Base-by-base conservation (phyloP, 2,797 vertebrate species). In the Acanthurus tractus region DNA sequence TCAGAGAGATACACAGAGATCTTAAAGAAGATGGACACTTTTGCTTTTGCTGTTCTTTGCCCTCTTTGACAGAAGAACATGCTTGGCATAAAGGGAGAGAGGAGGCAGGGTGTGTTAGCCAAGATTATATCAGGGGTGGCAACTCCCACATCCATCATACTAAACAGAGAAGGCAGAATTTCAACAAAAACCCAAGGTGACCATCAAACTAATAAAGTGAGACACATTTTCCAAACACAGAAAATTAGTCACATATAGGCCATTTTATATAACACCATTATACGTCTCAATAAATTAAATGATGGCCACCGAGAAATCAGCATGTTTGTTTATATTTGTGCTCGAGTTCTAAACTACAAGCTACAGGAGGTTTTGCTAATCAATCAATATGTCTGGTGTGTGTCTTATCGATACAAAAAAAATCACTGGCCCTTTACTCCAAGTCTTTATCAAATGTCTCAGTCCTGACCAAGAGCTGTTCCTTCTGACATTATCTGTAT, bases 61-160 rank as follows among this genome's bases (percentile, higher is more conserved):
- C 12, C 61, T 78, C 17, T 71, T 74, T 70, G 61, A 86, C 78
- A 63, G 55, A 78, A 78, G 61, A 23, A 69, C 58, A 71, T 76
- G 71, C 15, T 81, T 70, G 70, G 49, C 62, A 82, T 58, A 78
- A 76, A 54, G 49, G 53, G 3, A 77, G 58, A 71, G 63, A 78
- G 45, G 67, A 79, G 71, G 76, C 55, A 85, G 75, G 70, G 70
- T 22, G 63, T 70, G 66, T 78, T 72, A 76, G 70, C 78, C 64
- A 87, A 79, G 78, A 85, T 82, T 63, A 66, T 73, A 80, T 75
- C 74, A 77, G 2, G 22, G 45, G 45, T 49, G 64, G 67, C 64
- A 82, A 79, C 79, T 81, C 81, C 80, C 58, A 82, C 74, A 78
- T 65, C 53, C 50, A 82, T 82, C 75, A 73, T n/a, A 63, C n/a